Conservation (phyloP, 2,113 vertebrate species). For the Sciurus niger region DNA sequence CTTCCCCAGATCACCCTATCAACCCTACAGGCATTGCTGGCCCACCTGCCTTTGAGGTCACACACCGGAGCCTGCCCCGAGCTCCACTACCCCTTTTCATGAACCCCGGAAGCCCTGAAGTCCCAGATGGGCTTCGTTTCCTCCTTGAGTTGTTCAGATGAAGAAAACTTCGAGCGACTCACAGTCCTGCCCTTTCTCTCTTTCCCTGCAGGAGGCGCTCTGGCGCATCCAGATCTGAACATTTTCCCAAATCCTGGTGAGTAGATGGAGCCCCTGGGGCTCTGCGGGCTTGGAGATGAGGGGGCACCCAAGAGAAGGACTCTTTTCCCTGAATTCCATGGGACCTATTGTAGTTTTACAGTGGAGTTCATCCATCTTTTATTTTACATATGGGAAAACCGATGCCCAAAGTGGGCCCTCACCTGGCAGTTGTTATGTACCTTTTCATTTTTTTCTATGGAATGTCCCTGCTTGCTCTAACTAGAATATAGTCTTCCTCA, state of each 20-base stretch:
- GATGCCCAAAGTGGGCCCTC: background rate
- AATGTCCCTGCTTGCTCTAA: background rate
- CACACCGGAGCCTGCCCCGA: too few species aligned
- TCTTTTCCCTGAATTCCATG: background rate
- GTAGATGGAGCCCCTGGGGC: background rate
- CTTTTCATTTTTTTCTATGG: background rate
- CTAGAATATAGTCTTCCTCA: background rate
- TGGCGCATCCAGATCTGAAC: constrained; percentile 74
- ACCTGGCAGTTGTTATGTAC: background rate
- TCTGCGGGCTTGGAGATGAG: background rate
- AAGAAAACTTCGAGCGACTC: background rate
- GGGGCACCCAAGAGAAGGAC: background rate
- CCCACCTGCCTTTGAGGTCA: background rate
- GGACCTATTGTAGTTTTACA: background rate
- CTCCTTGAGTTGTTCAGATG: constrained; percentile 39
- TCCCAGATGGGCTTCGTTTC: background rate
- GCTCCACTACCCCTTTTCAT: background rate
- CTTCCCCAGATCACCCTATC: background rate
- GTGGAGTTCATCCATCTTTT: background rate
- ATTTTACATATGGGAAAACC: constrained; percentile 12
- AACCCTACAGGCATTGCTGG: background rate
- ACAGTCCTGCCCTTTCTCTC: constrained; percentile 26
- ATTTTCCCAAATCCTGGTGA: constrained; percentile 76
- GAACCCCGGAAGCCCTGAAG: constrained; percentile 65
- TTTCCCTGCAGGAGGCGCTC: constrained; percentile 76